Evolutionary conservation across 2,797 vertebrate species (phyloP).

Genomic region (Decapterus maruadsi): DNA sequence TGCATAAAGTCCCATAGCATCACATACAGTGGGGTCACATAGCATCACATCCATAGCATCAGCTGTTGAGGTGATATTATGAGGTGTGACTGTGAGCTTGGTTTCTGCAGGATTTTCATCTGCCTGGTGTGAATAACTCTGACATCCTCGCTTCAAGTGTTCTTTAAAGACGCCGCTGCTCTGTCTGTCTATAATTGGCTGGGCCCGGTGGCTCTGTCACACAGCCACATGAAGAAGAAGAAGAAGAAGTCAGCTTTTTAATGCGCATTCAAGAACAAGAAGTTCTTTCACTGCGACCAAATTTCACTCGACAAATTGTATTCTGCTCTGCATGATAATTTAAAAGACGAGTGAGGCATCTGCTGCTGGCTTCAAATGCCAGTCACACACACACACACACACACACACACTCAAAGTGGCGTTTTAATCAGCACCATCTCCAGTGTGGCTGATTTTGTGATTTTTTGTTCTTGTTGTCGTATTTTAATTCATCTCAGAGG

Average conservation of each 20-base stretch:
- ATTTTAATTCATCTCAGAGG: slow-evolving; percentile 58
- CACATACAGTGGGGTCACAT: no score
- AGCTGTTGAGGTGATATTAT: neutral
- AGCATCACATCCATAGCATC: neutral
- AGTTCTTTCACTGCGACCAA: slow-evolving; percentile 9
- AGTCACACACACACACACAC: neutral
- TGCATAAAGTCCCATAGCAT: no score
- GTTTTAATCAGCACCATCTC: slow-evolving; percentile 57
- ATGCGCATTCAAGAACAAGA: slow-evolving; percentile 22
- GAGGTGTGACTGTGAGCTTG: neutral
- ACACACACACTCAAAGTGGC: neutral
- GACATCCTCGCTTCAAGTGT: slow-evolving; percentile 22
- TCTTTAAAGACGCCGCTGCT: slow-evolving; percentile 41
- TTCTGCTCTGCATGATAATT: neutral
- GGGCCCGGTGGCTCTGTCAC: slow-evolving; percentile 15
- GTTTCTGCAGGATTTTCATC: slow-evolving; percentile 30
- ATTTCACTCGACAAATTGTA: slow-evolving; percentile 8
- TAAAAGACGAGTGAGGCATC: slow-evolving; percentile 12
- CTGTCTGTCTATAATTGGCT: slow-evolving; percentile 40
- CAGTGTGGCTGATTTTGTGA: slow-evolving; percentile 27
- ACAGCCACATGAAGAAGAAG: neutral
- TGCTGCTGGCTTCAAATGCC: slow-evolving; percentile 20
- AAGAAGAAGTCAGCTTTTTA: slow-evolving; percentile 9
- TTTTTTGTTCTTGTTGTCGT: slow-evolving; percentile 21
- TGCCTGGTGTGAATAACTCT: slow-evolving; percentile 13